Percentiles rank a stretch among this genome's conserved stretches.
Evolutionary conservation across 2,797 vertebrate species (phyloP).

Genomic region (Pristis pectinata): DNA sequence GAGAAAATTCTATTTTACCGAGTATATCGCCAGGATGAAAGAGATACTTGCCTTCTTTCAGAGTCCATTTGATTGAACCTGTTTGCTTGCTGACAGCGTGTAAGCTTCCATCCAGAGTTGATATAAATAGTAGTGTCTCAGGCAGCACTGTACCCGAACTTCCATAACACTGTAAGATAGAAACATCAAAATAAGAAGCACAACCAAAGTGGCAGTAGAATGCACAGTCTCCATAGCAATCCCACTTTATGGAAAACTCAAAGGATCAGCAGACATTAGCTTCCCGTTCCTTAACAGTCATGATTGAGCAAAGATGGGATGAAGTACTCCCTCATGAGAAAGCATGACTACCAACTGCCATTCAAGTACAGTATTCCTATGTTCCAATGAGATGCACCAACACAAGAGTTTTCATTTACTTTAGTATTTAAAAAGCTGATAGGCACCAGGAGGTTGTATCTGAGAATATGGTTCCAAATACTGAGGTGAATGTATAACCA

Average conservation of each 20-base stretch:
- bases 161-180: conserved; percentile 58
- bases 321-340: not conserved
- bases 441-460: not conserved
- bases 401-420: not conserved
- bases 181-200: conserved; percentile 24
- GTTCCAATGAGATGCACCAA: not conserved
- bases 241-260: not conserved
- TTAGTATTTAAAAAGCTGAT: not conserved
- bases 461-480: not conserved
- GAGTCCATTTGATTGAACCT: conserved; percentile 90
- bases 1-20: not conserved
- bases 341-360: not conserved
- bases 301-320: not conserved
- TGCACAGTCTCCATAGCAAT: not conserved
- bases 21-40: not conserved
- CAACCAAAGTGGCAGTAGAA: not conserved
- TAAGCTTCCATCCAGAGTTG: conserved; percentile 88
- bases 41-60: conserved; percentile 83
- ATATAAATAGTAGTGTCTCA: conserved; percentile 90
- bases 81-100: conserved; percentile 94
- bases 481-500: not conserved
- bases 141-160: conserved; percentile 76
- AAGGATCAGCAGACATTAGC: not conserved
- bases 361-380: not conserved
- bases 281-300: not conserved